phyloP scores from a whole-genome alignment of 1,140 invertebrate genomes.

The Agrilus planipennis region DNA sequence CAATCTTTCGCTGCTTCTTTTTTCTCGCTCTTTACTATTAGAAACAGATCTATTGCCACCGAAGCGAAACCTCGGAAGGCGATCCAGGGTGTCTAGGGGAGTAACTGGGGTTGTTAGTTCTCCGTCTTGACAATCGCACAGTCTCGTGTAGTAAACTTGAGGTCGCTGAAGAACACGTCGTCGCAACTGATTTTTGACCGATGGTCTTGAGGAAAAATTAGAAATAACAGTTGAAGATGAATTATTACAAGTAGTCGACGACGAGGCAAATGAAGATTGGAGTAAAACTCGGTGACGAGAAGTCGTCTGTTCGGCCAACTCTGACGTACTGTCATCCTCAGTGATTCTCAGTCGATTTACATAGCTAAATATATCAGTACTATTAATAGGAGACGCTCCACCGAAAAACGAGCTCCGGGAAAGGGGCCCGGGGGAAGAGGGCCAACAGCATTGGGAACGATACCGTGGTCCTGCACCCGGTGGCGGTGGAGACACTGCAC shows the following conservation, averaged over 20 bases:
- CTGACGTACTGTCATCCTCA: constrained; percentile 41
- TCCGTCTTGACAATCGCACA: constrained; percentile 17
- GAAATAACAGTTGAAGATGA: too few relatives aligned
- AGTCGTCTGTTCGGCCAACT: constrained; percentile 32
- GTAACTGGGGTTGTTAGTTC: constrained; percentile 13
- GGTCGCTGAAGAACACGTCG: constrained; percentile 21
- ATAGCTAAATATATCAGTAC: constrained; percentile 34
- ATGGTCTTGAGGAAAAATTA: too few relatives aligned
- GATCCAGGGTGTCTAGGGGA: constrained; percentile 49
- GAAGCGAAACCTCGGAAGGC: constrained; percentile 61
- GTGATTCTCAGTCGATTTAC: constrained; percentile 33
- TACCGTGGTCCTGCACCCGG: constrained; percentile 31
- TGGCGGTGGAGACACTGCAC: constrained; percentile 33
- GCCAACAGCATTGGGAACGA: constrained; percentile 30
- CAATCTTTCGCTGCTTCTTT: constrained; percentile 50
- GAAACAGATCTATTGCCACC: constrained; percentile 49
- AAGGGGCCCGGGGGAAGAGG: constrained; percentile 29
- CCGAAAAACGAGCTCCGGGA: constrained; percentile 28
- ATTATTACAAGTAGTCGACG: too few relatives aligned
- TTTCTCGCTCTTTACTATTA: constrained; percentile 26
- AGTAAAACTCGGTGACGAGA: constrained; percentile 10
- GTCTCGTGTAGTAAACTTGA: constrained; percentile 20
- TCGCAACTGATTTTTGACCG: constrained; percentile 22
- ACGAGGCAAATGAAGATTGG: constrained; percentile 11
- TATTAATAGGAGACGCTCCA: constrained; percentile 31